Conservation (phyloP, 2,113 vertebrate species). For the Embiotoca jacksoni region DNA sequence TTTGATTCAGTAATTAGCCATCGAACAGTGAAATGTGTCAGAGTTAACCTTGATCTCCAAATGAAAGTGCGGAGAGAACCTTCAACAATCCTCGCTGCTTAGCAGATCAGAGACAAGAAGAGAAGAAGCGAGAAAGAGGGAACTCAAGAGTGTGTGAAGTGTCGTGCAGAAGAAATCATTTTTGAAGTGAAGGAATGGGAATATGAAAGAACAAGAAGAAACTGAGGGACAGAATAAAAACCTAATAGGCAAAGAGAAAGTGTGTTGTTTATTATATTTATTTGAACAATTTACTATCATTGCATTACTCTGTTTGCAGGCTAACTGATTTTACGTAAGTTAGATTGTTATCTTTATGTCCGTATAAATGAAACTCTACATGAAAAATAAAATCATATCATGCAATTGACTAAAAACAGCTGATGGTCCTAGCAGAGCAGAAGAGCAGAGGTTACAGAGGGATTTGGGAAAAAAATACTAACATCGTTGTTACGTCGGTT, state of each 20-base stretch:
- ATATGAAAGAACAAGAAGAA: neutral
- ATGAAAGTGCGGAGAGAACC: constrained; percentile 14
- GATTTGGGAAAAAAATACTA: no score
- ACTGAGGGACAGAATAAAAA: neutral
- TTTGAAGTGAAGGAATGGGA: neutral
- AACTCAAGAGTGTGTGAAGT: constrained; percentile 15
- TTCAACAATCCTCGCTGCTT: constrained; percentile 5
- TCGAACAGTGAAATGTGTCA: neutral
- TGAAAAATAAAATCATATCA: no score
- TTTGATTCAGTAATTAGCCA: constrained; percentile 47
- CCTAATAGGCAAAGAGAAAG: neutral
- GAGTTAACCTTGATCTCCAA: constrained; percentile 47
- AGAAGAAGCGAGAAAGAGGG: constrained; percentile 7
- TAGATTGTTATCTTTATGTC: no score
- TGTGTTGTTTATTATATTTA: neutral
- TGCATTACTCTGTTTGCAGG: no score
- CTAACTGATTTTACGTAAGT: no score
- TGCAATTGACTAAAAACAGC: no score
- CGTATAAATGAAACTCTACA: no score
- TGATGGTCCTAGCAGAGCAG: no score
- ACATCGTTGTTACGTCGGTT: no score
- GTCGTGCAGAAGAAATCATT: neutral
- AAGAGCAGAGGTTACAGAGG: no score
- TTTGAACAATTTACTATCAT: no score
- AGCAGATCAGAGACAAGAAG: constrained; percentile 31